Evolutionary conservation across 2,797 vertebrate species (phyloP).

Genomic region (Ctenopoma multispine): DNA sequence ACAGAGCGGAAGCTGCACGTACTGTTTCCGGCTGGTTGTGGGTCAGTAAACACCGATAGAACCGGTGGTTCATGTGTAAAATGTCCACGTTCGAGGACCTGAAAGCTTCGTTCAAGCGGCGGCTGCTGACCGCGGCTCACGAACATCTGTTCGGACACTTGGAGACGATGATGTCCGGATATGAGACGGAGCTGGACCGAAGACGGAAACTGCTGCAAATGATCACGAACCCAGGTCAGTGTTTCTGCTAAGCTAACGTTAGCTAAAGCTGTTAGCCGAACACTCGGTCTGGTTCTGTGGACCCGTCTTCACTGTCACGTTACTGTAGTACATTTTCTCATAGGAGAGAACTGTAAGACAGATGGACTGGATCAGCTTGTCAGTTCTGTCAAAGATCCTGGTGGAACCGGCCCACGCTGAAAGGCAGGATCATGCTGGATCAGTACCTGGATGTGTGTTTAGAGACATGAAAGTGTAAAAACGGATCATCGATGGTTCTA

Average conservation of each 20-base stretch:
- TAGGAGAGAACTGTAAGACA: too few species aligned
- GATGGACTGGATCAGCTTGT: too few species aligned
- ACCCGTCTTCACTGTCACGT: too few species aligned
- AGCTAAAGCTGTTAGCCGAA: neutral
- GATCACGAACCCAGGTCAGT: neutral
- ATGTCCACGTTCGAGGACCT: neutral
- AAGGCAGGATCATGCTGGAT: too few species aligned
- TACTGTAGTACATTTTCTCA: too few species aligned
- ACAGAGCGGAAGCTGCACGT: neutral
- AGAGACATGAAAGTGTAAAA: too few species aligned
- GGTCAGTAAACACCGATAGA: too few species aligned
- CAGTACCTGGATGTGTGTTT: too few species aligned
- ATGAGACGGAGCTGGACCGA: neutral
- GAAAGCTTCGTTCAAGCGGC: neutral
- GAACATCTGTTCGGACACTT: neutral
- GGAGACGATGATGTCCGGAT: neutral
- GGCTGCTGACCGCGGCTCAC: neutral
- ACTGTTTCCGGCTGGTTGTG: neutral
- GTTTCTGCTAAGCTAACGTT: neutral
- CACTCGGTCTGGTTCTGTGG: neutral
- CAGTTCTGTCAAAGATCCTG: too few species aligned
- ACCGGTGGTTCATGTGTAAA: neutral
- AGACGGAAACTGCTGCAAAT: neutral
- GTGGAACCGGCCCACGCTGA: too few species aligned
- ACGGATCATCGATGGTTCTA: too few species aligned